These are phyloP conservation scores for Meliscaeva auricollis DNA, from an alignment of 2,888 invertebrate species.

Conservation along the genomic window DNA sequence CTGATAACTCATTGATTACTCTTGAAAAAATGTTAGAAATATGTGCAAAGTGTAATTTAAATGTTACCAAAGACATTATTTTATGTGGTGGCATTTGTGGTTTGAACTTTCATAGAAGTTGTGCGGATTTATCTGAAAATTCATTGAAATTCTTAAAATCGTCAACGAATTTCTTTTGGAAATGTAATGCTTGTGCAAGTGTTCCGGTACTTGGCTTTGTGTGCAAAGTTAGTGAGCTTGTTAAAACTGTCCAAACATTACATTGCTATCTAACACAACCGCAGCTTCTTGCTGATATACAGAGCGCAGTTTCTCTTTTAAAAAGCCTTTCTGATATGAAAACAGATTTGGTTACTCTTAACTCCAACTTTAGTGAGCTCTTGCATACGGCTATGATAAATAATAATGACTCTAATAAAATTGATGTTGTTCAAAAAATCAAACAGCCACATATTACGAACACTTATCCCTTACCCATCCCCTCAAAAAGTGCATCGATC, in stretches of 20 bases:
- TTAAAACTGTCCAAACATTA: slow-evolving; percentile 36
- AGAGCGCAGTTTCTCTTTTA: not conserved
- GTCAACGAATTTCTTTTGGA: slow-evolving; percentile 28
- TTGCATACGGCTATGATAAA: not conserved
- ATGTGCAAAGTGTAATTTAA: slow-evolving; percentile 1
- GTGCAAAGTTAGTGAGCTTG: slow-evolving; percentile 35
- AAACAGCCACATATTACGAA: not conserved
- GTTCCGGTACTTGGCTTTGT: slow-evolving; percentile 42
- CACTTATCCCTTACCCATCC: not conserved
- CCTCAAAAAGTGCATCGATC: not conserved
- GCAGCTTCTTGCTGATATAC: not conserved
- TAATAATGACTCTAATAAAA: not conserved
- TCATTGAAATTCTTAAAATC: slow-evolving; percentile 20
- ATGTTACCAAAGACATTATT: not conserved
- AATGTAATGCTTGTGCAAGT: slow-evolving; percentile 47
- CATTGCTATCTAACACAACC: slow-evolving; percentile 15
- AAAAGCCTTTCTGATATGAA: not conserved
- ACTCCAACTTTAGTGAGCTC: not conserved
- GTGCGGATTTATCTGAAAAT: not conserved
- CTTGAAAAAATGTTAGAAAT: not conserved
- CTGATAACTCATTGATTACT: not conserved
- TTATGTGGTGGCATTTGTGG: slow-evolving; percentile 9
- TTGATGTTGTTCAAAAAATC: not conserved
- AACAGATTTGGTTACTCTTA: not conserved
- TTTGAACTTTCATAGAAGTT: not conserved